These are phyloP conservation scores for Limosa lapponica DNA, from an alignment of 2,797 vertebrate species.

Conservation along the genomic window DNA sequence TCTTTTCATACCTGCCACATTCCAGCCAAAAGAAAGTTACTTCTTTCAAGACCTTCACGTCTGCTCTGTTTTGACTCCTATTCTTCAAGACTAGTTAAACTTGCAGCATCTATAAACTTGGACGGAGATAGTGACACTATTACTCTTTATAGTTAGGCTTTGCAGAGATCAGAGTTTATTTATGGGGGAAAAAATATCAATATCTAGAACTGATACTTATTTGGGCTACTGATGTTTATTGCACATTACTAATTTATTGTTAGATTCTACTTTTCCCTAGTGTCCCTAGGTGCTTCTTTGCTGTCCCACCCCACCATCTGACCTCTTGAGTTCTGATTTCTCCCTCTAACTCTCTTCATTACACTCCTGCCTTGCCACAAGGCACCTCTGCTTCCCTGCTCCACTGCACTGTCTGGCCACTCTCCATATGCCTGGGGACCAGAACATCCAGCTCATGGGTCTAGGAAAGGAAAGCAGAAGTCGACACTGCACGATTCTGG, in stretches of 20 bases:
- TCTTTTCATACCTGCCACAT: not conserved
- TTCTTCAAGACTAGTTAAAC: not conserved
- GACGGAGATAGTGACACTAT: not conserved
- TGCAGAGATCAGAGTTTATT: not conserved
- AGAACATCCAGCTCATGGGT: not conserved
- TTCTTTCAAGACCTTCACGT: not conserved
- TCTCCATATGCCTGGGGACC: not conserved
- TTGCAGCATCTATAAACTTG: not conserved
- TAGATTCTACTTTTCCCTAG: not conserved
- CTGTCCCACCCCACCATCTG: not conserved
- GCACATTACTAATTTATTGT: not conserved
- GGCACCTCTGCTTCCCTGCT: not conserved
- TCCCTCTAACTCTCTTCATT: not conserved
- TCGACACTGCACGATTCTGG: not conserved
- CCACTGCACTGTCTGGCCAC: not conserved
- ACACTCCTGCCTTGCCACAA: not conserved
- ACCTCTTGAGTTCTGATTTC: not conserved
- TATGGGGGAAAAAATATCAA: accelerated
- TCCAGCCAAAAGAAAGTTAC: not conserved
- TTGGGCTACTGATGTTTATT: not conserved
- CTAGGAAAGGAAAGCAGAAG: not conserved
- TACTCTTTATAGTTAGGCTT: not conserved
- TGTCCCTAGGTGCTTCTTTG: not conserved
- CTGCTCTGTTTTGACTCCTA: not conserved
- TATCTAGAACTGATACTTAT: not conserved